Conservation (phyloP, 2,797 vertebrate species). For the Dipus sagitta region DNA sequence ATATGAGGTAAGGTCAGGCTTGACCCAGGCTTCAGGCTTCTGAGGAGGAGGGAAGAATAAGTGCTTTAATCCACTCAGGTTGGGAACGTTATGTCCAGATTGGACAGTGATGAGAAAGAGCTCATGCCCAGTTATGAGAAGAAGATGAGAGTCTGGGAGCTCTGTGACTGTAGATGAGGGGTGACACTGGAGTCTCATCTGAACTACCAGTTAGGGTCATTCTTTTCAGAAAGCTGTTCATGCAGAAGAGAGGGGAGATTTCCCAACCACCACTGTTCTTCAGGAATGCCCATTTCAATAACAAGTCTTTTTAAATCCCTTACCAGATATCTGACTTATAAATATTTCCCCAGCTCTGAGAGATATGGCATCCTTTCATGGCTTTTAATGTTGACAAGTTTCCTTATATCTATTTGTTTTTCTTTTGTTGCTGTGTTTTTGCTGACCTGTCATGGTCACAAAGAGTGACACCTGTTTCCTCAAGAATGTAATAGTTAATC, state of each 20-base stretch:
- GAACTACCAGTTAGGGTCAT: not conserved
- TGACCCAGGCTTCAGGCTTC: too few relatives aligned
- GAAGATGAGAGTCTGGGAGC: too few relatives aligned
- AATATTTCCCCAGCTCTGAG: too few relatives aligned
- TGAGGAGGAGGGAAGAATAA: not conserved
- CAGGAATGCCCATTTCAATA: not conserved
- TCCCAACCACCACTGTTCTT: not conserved
- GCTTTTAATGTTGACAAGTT: not conserved
- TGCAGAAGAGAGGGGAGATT: accelerated
- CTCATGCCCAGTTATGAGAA: not conserved
- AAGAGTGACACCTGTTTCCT: not conserved
- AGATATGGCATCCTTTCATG: not conserved
- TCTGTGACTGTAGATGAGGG: not conserved
- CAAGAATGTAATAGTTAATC: not conserved
- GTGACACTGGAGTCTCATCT: not conserved
- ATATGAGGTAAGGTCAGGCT: not conserved
- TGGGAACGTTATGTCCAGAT: too few relatives aligned
- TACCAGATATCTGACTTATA: not conserved
- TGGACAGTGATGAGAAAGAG: not conserved
- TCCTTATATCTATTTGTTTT: too few relatives aligned
- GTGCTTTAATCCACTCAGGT: not conserved
- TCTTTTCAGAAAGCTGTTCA: not conserved
- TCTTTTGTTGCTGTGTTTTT: too few relatives aligned
- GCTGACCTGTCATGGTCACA: too few relatives aligned
- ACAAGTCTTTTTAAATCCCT: not conserved